Conservation (phyloP, 2,797 vertebrate species). For the Xiphorhynchus erythropygius region DNA sequence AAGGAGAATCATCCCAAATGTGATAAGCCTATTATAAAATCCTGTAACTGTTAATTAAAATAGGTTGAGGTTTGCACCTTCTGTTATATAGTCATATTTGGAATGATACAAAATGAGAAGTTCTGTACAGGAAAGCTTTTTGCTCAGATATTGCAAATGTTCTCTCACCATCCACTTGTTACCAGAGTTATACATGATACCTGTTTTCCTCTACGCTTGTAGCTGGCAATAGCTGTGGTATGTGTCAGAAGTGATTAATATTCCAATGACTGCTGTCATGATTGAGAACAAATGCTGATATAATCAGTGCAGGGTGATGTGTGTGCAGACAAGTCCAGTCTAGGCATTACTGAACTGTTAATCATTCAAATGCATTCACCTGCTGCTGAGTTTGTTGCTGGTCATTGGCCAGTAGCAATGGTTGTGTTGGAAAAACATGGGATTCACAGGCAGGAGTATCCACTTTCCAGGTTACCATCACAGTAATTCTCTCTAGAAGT, state of each 20-base stretch:
- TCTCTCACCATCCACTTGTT: not conserved
- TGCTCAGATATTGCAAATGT: not conserved
- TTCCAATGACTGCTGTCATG: not conserved
- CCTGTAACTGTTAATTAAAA: conserved; percentile 16
- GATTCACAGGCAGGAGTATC: not conserved
- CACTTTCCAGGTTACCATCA: not conserved
- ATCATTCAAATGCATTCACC: not conserved
- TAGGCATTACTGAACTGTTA: not conserved
- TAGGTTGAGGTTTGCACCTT: not conserved
- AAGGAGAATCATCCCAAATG: not conserved
- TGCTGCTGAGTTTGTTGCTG: not conserved
- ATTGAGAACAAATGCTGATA: not conserved
- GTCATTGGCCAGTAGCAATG: not conserved
- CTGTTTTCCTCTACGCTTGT: not conserved
- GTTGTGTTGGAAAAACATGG: not conserved
- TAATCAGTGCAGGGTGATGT: not conserved
- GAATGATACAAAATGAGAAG: not conserved
- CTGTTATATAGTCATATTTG: conserved; percentile 7
- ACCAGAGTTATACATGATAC: not conserved
- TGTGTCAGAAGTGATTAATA: not conserved
- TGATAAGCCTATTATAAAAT: not conserved
- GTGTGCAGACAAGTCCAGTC: not conserved
- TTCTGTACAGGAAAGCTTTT: not conserved
- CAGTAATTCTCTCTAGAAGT: not conserved
- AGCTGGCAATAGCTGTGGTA: not conserved